phyloP scores from a whole-genome alignment of 2,888 invertebrate genomes.

The Polietes domitor region DNA sequence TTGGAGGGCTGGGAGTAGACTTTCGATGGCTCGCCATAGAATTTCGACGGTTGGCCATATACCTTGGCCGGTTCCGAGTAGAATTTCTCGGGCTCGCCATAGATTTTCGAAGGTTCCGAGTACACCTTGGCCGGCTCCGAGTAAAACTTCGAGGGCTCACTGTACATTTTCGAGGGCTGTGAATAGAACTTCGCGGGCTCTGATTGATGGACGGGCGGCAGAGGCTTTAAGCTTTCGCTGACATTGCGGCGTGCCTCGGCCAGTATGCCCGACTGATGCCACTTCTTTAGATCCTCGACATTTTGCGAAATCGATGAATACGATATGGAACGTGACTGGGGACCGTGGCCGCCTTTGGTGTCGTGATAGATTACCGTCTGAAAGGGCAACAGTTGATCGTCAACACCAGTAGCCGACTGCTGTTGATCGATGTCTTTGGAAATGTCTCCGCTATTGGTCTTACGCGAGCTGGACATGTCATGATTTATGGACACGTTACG shows the following conservation, averaged over 20 bases:
- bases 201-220: constrained; percentile 74
- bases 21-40: constrained; percentile 84
- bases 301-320: constrained; percentile 82
- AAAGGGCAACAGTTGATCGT: constrained; percentile 81
- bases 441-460: constrained; percentile 32
- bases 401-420: constrained; percentile 62
- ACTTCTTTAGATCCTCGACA: constrained; percentile 75
- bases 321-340: constrained; percentile 82
- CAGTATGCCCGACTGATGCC: constrained; percentile 75
- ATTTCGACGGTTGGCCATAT: constrained; percentile 84
- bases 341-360: constrained; percentile 75
- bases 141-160: constrained; percentile 82
- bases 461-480: constrained; percentile 26
- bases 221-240: constrained; percentile 76
- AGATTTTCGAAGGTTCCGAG: constrained; percentile 83
- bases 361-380: constrained; percentile 82
- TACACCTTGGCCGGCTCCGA: constrained; percentile 84
- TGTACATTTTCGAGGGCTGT: constrained; percentile 82
- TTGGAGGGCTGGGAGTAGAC: constrained; percentile 83
- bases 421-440: constrained; percentile 78
- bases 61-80: constrained; percentile 82
- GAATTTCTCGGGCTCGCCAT: constrained; percentile 82
- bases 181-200: constrained; percentile 83
- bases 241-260: constrained; percentile 78
- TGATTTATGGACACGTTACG: constrained; percentile 65